Base-by-base conservation (phyloP, 2,797 vertebrate genomes). In the Simalia tracyae region DNA sequence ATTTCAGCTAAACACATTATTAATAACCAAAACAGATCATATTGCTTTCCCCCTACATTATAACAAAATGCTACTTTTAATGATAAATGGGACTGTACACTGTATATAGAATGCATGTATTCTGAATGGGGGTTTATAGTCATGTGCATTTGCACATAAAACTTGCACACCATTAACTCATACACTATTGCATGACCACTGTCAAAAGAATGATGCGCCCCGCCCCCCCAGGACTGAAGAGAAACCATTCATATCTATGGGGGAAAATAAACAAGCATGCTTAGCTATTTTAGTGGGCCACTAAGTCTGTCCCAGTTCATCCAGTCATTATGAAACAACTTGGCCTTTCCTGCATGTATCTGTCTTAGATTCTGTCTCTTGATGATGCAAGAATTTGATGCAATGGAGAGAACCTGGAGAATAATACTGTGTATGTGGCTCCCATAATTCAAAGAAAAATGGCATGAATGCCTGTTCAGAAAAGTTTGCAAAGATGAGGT, bases 1-100 rank as follows among this genome's bases (percentile, higher is more conserved):
- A 91, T 88, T 11, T 95, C 91, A 92, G 1, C 9, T 63, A 61
- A 81, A 17, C 2, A 11, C 86, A 57, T 68, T 57, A 66, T 64
- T 76, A 76, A 91, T 88, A 91, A 88, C 76, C 17, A 88, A 54
- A 88, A 91, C 22, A 36, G 12, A 46, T 31, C 46, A 66, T 66
- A 85, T 60, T 57, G 36, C 84, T 28, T 56, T 60, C 7, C 24
- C 59, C 22, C 31, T 36, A 42, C 12, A 6, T 57, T 87, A 46
- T 56, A n/a, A 24, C n/a, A 81, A 56, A 84, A 89, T 42, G 0
- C 10, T 26, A n/a, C 3, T 11, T 19, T 26, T 42, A 22, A 15
- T 36, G 9, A 17, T 60, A 42, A 8, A 36, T 60, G 22, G 22
- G 14, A 24, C 8, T 68, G 36, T 81, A 36, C 9, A 19, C 5